phyloP scores from a whole-genome alignment of 1,140 invertebrate species.

The Drosophila equinoxialis region DNA sequence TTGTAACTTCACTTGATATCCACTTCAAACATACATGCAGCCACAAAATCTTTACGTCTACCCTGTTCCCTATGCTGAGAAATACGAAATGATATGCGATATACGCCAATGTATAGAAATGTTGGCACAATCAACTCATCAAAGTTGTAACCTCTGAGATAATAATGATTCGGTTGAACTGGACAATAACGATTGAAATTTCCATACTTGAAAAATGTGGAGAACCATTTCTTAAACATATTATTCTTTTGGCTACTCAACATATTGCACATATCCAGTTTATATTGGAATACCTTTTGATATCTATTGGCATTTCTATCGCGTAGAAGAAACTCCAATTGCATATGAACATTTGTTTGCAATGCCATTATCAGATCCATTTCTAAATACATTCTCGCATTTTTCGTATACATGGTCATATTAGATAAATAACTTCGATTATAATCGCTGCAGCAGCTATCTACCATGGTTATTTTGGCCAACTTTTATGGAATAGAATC shows the following conservation, averaged over 20 bases:
- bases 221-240: slow-evolving; percentile 51
- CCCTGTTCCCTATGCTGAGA: slow-evolving; percentile 3
- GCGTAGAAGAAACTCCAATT: slow-evolving; percentile 43
- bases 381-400: slow-evolving; percentile 22
- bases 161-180: slow-evolving; percentile 27
- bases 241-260: slow-evolving; percentile 24
- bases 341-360: slow-evolving; percentile 2
- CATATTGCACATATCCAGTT: slow-evolving; percentile 48
- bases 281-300: slow-evolving; percentile 39
- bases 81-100: slow-evolving; percentile 30
- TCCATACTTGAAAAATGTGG: slow-evolving; percentile 20
- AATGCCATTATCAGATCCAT: slow-evolving; percentile 28
- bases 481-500: not conserved
- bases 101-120: slow-evolving; percentile 30
- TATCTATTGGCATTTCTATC: slow-evolving; percentile 22
- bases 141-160: slow-evolving; percentile 21
- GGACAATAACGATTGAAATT: slow-evolving; percentile 38
- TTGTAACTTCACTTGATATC: slow-evolving; percentile 25
- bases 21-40: slow-evolving; percentile 20
- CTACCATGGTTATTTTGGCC: slow-evolving; percentile 1
- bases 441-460: slow-evolving; percentile 13
- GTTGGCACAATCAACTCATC: slow-evolving; percentile 22
- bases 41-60: slow-evolving; percentile 21
- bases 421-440: slow-evolving; percentile 44
- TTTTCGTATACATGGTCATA: slow-evolving; percentile 23